Conservation (phyloP, 2,113 vertebrate genomes). For the Notarius quadriscutis region DNA sequence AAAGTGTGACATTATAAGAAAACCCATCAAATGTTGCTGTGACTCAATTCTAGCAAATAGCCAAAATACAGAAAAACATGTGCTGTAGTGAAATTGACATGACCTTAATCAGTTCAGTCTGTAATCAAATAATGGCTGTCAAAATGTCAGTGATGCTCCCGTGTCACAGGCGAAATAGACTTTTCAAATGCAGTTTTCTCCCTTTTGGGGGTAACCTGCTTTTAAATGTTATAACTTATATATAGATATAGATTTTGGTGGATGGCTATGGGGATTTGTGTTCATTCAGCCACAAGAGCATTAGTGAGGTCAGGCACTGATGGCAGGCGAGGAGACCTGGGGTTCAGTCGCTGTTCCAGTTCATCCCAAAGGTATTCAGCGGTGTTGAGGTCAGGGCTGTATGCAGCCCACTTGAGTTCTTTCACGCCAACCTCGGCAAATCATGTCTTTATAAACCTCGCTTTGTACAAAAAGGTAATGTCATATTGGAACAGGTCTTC, state of each 20-base stretch:
- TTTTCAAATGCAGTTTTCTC: background rate
- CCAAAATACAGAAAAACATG: constrained; percentile 2
- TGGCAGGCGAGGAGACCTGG: too few relatives aligned
- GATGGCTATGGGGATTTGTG: background rate
- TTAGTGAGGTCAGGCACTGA: background rate
- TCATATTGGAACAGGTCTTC: background rate
- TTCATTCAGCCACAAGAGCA: background rate
- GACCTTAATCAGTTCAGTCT: background rate
- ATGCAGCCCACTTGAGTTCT: background rate
- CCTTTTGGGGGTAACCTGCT: background rate
- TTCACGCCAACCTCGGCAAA: background rate
- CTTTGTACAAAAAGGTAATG: background rate
- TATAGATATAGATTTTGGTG: background rate
- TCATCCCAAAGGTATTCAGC: too few relatives aligned
- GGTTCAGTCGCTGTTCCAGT: too few relatives aligned
- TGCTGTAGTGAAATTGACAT: background rate
- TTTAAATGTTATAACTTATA: background rate
- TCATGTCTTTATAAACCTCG: background rate
- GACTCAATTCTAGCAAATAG: background rate
- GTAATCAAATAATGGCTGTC: background rate
- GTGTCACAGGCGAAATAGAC: background rate
- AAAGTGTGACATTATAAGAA: background rate
- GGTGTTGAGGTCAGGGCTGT: background rate
- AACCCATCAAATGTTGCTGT: background rate
- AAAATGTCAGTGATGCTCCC: background rate